Base-by-base conservation (phyloP, 2,797 vertebrate species). In the Potorous gilbertii region DNA sequence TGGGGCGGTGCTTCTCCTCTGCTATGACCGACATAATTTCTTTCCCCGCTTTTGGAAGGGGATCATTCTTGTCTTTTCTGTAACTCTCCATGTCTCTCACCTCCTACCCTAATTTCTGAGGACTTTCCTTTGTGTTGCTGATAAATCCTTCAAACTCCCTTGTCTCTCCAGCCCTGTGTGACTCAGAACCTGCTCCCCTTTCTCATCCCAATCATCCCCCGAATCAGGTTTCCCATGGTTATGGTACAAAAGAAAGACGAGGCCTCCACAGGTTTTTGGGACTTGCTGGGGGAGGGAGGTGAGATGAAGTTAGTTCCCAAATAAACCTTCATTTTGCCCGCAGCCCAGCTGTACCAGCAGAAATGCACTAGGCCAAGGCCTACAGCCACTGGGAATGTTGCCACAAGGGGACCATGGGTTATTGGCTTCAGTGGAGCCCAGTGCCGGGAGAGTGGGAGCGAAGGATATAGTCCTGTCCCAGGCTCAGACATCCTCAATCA, bases 1-100 rank as follows among this genome's bases (percentile, higher is more conserved):
- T 96, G 0, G 98, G 98, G 93, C 98, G 99, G 98, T 99, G 97
- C 98, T 97, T 87, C 98, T 95, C 98, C 97, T 98, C 98, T 97
- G 98, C 98, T 96, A 96, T 97, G 97, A 98, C 97, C 98, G 96
- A 97, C 98, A 98, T 98, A 96, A 87, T 87, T 87, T 98, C 96
- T 97, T 96, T 97, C 97, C 97, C 96, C 98, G 97, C 98, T 96
- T 98, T 87, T 50, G 31, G 74, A 50, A 96, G 97, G 97, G 95
- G 93, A 95, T 92, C 96, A 97, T 98, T 95, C 97, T 98, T 96
- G 98, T 98, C 97, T 98, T 98, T 97, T 98, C 97, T 92, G 98
- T 98, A 96, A 92, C 97, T 97, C 97, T 98, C 95, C 98, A 97
- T 96, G 95, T 97, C 97, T 98, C 95, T 90, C 91, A 52, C 0